Percentiles rank a stretch among this genome's conserved stretches.
Conservation (phyloP, 2,888 invertebrate genomes). For the Hypselothyrea guttata region DNA sequence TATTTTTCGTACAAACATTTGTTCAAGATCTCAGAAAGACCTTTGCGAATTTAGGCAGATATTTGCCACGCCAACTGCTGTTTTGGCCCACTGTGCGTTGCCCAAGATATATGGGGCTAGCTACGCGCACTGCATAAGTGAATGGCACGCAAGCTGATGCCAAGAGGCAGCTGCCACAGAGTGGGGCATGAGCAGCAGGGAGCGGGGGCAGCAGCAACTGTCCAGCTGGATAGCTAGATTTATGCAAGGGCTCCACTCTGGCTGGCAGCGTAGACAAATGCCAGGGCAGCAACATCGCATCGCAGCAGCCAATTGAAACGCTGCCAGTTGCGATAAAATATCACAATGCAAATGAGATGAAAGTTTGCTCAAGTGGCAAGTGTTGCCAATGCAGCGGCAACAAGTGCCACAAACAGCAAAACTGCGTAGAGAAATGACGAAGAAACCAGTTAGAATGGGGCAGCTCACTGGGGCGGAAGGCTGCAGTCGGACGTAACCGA, state of each 20-base stretch:
- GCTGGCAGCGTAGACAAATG: slow-evolving; percentile 22
- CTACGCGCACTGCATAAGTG: slow-evolving; percentile 45
- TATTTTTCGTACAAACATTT: too few species aligned
- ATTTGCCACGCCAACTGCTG: too few species aligned
- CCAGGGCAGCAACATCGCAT: slow-evolving; percentile 19
- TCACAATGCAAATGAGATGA: slow-evolving; percentile 16
- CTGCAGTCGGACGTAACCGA: too few species aligned
- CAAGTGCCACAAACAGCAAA: not conserved
- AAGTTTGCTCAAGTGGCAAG: slow-evolving; percentile 7
- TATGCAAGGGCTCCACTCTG: slow-evolving; percentile 15
- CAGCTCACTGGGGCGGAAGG: too few species aligned
- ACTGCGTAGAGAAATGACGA: too few species aligned
- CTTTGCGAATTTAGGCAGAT: too few species aligned
- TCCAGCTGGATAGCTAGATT: slow-evolving; percentile 18
- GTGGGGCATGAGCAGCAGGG: not conserved
- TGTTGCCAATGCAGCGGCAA: slow-evolving; percentile 11
- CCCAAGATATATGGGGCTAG: slow-evolving; percentile 53
- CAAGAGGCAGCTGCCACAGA: slow-evolving; percentile 6
- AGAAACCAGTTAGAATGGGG: too few species aligned
- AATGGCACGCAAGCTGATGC: slow-evolving; percentile 10
- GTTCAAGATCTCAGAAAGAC: too few species aligned
- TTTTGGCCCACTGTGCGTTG: too few species aligned
- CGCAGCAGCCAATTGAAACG: slow-evolving; percentile 19
- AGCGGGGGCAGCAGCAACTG: not conserved
- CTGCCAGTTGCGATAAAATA: slow-evolving; percentile 15